phyloP scores from a whole-genome alignment of 2,113 vertebrate genomes.

The Archocentrus centrarchus region DNA sequence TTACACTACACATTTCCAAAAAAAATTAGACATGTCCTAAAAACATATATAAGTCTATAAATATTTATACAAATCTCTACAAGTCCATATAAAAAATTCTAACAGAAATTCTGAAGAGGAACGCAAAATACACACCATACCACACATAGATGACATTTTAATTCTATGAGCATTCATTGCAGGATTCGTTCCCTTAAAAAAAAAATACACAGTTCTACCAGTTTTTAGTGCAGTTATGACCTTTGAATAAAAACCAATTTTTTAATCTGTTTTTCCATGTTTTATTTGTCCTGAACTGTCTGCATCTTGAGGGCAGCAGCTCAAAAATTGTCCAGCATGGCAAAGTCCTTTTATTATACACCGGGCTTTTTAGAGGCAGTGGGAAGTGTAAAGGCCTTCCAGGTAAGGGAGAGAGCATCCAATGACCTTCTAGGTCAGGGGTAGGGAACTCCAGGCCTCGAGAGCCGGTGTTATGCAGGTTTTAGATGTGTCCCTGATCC shows the following conservation, averaged over 20 bases:
- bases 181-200: not conserved
- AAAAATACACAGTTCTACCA: not conserved
- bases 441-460: no score
- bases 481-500: no score
- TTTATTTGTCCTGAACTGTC: not conserved
- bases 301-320: accelerated
- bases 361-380: not conserved
- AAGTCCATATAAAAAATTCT: not conserved
- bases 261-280: not conserved
- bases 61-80: no score
- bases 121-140: not conserved
- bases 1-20: no score
- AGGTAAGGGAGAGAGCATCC: no score
- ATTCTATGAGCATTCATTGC: not conserved
- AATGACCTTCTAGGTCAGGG: no score
- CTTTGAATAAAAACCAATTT: not conserved
- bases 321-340: not conserved
- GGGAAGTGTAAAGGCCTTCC: not conserved
- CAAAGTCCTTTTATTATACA: not conserved
- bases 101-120: not conserved
- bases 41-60: not conserved
- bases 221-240: not conserved
- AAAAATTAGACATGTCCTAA: not conserved
- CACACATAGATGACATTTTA: not conserved
- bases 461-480: no score